Evolutionary conservation across 1,140 invertebrate genomes (phyloP), one percentile per base, ranked within the genome.

Genomic region (Berghia stephanieae): DNA sequence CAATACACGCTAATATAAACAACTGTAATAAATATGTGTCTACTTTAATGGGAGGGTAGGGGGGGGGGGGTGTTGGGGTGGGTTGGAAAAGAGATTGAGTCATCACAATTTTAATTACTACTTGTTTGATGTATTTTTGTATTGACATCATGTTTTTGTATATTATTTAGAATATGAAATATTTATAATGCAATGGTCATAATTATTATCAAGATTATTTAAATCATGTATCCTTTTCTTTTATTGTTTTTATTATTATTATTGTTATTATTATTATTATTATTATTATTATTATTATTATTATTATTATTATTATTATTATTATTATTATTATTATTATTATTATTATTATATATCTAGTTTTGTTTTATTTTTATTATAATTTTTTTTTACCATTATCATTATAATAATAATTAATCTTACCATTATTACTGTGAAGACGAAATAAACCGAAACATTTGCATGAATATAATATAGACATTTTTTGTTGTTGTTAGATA

Each of bases 221-320:
- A 16, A 16, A 36, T 6, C 40, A 36, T 6, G n/a, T 68, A 36
- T 36, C 40, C 6, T 16, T 31, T 16, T 36, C 24, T 68, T 36
- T 68, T 68, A 68, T 68, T 68, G 10, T 68, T 68, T 36, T 68
- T 68, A 63, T 27, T 68, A 68, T 68, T 68, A 68, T 42, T 68
- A 68, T 68, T 68, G 40, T 68, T 68, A 68, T 68, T 68, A 68
- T 38, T 68, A 68, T 68, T 68, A 60, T 16, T 60, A 60, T 10
- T 27, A 60, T 10, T 60, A 60, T 10, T 60, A 60, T 10, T 60
- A 60, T 10, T 60, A 60, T 16, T 27, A 60, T 38, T 68, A 68
- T 68, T 68, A 42, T 42, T 68, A 68, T 68, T 42, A 68, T 68
- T 68, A 68, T 34, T 42, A 68, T 68, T 38, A 68, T 34, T 68